These are phyloP conservation scores for Drosophila bocki DNA, from an alignment of 1,140 invertebrate genomes.

Conservation along the genomic window DNA sequence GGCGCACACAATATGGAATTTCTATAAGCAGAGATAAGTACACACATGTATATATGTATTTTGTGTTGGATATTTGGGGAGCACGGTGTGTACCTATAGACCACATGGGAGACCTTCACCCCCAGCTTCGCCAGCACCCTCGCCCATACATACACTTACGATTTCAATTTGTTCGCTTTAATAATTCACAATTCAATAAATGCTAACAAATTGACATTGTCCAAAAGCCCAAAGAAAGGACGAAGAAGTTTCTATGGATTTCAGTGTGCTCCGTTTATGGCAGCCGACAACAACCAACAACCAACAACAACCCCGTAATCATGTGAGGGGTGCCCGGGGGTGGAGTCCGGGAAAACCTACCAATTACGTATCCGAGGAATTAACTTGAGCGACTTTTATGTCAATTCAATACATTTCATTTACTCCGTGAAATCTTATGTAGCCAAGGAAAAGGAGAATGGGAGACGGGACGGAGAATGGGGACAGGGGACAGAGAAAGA, in stretches of 20 bases:
- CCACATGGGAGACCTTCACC: conserved; percentile 9
- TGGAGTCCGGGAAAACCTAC: conserved; percentile 44
- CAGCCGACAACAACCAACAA: conserved; percentile 17
- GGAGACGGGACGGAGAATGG: not conserved
- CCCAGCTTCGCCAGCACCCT: not conserved
- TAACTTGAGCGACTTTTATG: conserved; percentile 84
- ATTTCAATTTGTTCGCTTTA: conserved; percentile 84
- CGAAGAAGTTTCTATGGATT: conserved; percentile 60
- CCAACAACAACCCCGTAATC: conserved; percentile 66
- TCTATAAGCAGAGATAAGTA: conserved; percentile 55
- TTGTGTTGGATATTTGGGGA: conserved; percentile 1
- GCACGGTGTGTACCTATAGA: conserved; percentile 7
- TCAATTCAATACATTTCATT: conserved; percentile 84
- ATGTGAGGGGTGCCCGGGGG: conserved; percentile 42
- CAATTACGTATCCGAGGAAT: conserved; percentile 80
- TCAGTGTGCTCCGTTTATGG: conserved; percentile 43
- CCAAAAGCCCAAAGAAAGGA: conserved; percentile 57
- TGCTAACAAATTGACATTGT: conserved; percentile 84
- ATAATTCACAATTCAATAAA: conserved; percentile 85
- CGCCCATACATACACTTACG: conserved; percentile 28
- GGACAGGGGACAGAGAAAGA: not conserved
- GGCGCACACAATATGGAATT: conserved; percentile 62
- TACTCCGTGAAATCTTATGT: conserved; percentile 54
- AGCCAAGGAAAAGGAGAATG: not conserved
- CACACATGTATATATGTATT: conserved; percentile 24